A percentile compares a stretch with the other conserved stretches of the same genome.
These are phyloP conservation scores for Anableps anableps DNA, from an alignment of 2,797 vertebrate genomes.

Conservation along the genomic window DNA sequence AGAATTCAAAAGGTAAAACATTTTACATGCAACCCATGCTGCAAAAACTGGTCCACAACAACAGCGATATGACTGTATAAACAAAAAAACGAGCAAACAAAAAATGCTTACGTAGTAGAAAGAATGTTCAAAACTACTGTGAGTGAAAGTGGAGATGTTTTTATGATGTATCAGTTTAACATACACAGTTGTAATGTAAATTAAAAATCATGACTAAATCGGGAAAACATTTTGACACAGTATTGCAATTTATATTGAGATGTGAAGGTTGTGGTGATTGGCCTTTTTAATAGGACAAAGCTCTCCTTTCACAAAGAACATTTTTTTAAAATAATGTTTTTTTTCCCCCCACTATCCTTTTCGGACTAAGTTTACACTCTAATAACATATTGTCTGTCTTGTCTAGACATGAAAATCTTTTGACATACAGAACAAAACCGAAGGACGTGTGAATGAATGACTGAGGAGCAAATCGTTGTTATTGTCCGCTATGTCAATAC, in stretches of 20 bases:
- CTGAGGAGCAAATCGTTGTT: background rate
- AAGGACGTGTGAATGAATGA: background rate
- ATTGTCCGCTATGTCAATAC: conserved; percentile 33
- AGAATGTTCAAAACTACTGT: background rate
- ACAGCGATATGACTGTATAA: background rate
- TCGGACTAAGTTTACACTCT: background rate
- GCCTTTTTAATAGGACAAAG: background rate
- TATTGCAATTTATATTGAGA: background rate
- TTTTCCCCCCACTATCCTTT: no score
- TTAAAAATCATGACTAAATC: no score
- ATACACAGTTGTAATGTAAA: background rate
- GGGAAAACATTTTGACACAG: background rate
- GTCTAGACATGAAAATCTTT: background rate
- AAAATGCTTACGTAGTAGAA: background rate
- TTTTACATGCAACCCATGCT: background rate
- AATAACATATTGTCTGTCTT: background rate
- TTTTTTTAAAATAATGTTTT: no score
- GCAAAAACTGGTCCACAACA: background rate
- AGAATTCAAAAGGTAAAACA: background rate
- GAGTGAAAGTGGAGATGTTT: background rate
- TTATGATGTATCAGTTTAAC: background rate
- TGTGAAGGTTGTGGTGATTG: background rate
- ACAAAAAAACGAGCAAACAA: background rate
- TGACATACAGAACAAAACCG: background rate
- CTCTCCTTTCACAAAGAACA: background rate